These are phyloP conservation scores for Drymodes brunneopygia DNA, from an alignment of 2,113 vertebrate species.

Conservation along the genomic window DNA sequence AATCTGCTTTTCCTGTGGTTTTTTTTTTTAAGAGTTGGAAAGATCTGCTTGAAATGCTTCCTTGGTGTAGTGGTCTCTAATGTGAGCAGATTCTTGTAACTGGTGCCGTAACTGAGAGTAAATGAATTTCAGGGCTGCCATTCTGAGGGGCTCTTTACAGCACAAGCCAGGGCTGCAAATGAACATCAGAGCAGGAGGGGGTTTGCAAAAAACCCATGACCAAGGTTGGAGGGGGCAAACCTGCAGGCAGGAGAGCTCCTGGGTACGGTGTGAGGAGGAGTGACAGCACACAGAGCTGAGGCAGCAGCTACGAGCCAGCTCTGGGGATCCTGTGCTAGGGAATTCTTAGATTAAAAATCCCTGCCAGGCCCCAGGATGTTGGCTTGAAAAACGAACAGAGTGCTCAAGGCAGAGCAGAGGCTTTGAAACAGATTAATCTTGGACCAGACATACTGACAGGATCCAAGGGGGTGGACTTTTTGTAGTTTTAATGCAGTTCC, in stretches of 20 bases:
- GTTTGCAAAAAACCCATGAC: neutral
- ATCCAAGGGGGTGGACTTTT: neutral
- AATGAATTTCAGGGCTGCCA: neutral
- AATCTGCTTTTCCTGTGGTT: neutral
- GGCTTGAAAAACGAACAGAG: neutral
- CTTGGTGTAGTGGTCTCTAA: neutral
- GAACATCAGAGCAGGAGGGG: neutral
- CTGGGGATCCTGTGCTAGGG: neutral
- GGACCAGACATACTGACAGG: neutral
- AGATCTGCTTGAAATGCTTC: neutral
- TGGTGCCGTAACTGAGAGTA: neutral
- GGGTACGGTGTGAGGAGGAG: fast-evolving
- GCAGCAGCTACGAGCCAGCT: neutral
- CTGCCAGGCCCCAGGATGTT: neutral
- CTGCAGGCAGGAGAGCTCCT: neutral
- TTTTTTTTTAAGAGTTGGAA: neutral
- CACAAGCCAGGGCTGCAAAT: neutral
- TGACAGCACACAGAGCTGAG: neutral
- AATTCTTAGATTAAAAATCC: neutral
- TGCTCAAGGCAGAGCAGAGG: neutral
- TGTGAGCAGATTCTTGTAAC: neutral
- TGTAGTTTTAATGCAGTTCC: neutral
- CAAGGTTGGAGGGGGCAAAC: neutral
- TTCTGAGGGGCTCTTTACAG: neutral
- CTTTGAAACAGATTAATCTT: neutral